Evolutionary conservation across 2,113 vertebrate genomes (phyloP), one percentile per base, ranked within the genome.

Genomic region (Nematolebias whitei): DNA sequence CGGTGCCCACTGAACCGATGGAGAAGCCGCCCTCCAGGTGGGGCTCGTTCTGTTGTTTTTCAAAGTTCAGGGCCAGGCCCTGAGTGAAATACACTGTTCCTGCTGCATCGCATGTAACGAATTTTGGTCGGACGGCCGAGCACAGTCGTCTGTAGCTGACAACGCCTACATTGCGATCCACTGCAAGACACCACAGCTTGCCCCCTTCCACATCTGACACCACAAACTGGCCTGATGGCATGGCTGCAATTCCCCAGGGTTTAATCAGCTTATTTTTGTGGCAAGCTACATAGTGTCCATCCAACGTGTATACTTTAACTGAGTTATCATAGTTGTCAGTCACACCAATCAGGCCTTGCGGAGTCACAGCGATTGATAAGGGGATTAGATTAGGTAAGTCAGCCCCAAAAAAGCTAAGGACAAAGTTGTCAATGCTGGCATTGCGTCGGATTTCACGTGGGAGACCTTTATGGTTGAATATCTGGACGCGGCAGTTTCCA

Each of bases 241-340:
- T 93, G 13, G 97, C 96, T 0, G 97, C 90, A 15, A 99, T 96
- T 72, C 97, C 97, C 97, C 97, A 99, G 0, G 97, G 97, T 74
- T 99, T 99, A 84, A 97, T 96, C 2, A 99, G 92, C 75, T 98
- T 96, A 88, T 95, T 97, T 52, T 96, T 92, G 87, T 99, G 97
- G 69, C 96, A 98, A 0, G 96, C 96, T 82, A 99, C 93, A 0
- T 96, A 99, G 18, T 97, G 94, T 6, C 97, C 97, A 0, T 98
- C 96, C 79, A 96, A 90, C 16, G 96, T 98, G 84, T 99, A 99
- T 2, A 99, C 94, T 85, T 99, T 99, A 26, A 99, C 94, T 0
- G 97, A 99, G 80, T 98, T 98, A 76, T 99, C 97, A 0, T 96
- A 97, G 90, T 96, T 98, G 85, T 99, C 97, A 0, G 96, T 99